Evolutionary conservation across 2,888 invertebrate genomes (phyloP).

Genomic region (Epinotia bilunana): DNA sequence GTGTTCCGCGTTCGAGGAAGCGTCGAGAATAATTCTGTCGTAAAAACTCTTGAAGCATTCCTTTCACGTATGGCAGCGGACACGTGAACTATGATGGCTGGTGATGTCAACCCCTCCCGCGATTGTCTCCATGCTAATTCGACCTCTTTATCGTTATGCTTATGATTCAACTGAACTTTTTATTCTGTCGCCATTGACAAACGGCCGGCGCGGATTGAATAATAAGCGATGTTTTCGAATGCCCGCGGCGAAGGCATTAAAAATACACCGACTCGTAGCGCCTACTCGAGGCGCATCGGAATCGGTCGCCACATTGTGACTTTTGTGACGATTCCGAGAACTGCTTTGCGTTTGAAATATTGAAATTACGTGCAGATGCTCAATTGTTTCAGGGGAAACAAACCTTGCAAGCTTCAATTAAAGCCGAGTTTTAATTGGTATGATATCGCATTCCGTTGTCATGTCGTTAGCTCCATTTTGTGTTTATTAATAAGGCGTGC

Average conservation of each 20-base stretch:
- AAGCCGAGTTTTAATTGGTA: constrained; percentile 16
- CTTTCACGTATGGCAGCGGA: constrained; percentile 70
- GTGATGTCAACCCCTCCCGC: constrained; percentile 68
- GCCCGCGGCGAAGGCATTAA: constrained; percentile 55
- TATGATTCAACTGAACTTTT: constrained; percentile 58
- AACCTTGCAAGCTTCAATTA: constrained; percentile 18
- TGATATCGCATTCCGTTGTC: not conserved
- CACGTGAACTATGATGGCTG: constrained; percentile 69
- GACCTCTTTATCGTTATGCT: constrained; percentile 58
- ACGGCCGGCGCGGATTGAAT: constrained; percentile 68
- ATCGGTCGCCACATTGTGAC: constrained; percentile 39
- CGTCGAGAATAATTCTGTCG: constrained; percentile 45
- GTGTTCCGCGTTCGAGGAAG: constrained; percentile 37
- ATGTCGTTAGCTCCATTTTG: not conserved
- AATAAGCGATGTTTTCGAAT: constrained; percentile 59
- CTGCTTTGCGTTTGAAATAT: constrained; percentile 41
- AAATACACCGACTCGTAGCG: constrained; percentile 51
- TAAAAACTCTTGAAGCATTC: constrained; percentile 56
- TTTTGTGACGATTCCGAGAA: constrained; percentile 36
- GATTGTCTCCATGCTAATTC: constrained; percentile 73
- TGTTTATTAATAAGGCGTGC: constrained; percentile 1
- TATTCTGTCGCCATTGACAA: constrained; percentile 67
- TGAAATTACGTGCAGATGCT: constrained; percentile 42
- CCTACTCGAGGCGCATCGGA: constrained; percentile 39
- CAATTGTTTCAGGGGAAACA: constrained; percentile 15